These are phyloP conservation scores for Caenorhabditis doughertyi DNA, from an alignment of 2,888 invertebrate species.

Conservation along the genomic window DNA sequence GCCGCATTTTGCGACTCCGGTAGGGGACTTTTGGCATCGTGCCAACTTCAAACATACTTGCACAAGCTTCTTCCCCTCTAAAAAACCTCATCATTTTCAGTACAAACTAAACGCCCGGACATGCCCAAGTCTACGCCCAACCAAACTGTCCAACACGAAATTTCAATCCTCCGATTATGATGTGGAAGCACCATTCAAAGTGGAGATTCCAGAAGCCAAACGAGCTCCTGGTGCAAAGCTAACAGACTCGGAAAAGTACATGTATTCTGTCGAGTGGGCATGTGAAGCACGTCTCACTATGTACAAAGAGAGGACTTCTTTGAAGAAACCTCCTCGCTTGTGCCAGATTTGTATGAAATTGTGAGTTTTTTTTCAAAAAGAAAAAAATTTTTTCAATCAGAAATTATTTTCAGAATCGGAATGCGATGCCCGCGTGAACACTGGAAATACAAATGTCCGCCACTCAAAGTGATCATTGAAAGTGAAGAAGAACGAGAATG, in stretches of 20 bases:
- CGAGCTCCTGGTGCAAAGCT: too few relatives aligned
- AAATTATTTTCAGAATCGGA: background rate
- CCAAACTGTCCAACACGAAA: background rate
- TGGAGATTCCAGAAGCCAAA: background rate
- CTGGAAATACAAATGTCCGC: background rate
- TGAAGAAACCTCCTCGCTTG: background rate
- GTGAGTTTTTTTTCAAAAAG: constrained; percentile 4
- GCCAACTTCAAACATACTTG: too few relatives aligned
- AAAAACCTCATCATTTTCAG: constrained; percentile 19
- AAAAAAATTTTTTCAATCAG: background rate
- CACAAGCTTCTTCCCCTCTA: too few relatives aligned
- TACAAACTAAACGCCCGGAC: constrained; percentile 30
- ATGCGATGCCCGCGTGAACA: background rate
- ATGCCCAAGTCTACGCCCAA: constrained; percentile 9
- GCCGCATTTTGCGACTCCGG: too few relatives aligned
- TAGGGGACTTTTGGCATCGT: too few relatives aligned
- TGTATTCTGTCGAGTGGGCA: background rate
- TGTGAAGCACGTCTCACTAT: background rate
- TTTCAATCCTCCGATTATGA: background rate
- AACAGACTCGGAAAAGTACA: background rate
- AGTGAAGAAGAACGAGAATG: background rate
- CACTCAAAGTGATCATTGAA: background rate
- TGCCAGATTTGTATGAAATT: constrained; percentile 1
- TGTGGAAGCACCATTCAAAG: background rate
- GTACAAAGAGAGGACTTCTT: background rate